Percentiles rank a stretch among this genome's conserved stretches.
These are phyloP conservation scores for Quadroppia sp. DNA, from an alignment of 2,888 invertebrate genomes.

Conservation along the genomic window DNA sequence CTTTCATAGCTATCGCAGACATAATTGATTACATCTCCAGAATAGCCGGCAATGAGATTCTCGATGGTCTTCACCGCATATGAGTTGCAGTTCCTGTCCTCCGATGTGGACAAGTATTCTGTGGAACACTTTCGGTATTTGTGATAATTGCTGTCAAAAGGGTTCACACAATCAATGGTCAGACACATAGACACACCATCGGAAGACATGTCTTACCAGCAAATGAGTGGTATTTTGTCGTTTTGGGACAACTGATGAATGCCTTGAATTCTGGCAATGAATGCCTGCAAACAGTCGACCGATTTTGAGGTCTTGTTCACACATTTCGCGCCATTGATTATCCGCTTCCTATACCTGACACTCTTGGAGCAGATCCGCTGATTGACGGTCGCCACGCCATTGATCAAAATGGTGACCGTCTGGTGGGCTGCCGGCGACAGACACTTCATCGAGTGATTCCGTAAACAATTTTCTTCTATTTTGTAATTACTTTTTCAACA, in stretches of 20 bases:
- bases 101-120: neutral
- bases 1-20: conserved; percentile 33
- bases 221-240: conserved; percentile 39
- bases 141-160: conserved; percentile 23
- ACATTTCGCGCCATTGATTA: conserved; percentile 8
- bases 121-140: conserved; percentile 28
- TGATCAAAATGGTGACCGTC: conserved; percentile 34
- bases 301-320: neutral
- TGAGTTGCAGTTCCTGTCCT: neutral
- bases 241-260: conserved; percentile 39
- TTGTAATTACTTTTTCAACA: conserved; percentile 25
- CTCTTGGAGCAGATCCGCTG: conserved; percentile 27
- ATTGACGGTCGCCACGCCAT: conserved; percentile 16
- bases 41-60: conserved; percentile 29
- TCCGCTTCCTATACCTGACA: neutral
- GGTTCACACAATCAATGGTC: neutral
- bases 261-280: conserved; percentile 32
- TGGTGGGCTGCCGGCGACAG: conserved; percentile 38
- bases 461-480: conserved; percentile 31
- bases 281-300: conserved; percentile 7
- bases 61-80: neutral
- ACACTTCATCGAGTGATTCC: conserved; percentile 38
- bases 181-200: neutral
- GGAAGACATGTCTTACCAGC: too few species aligned
- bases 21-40: conserved; percentile 40